Evolutionary conservation across 2,797 vertebrate species (phyloP).

Genomic region (Pseudochaenichthys georgianus): DNA sequence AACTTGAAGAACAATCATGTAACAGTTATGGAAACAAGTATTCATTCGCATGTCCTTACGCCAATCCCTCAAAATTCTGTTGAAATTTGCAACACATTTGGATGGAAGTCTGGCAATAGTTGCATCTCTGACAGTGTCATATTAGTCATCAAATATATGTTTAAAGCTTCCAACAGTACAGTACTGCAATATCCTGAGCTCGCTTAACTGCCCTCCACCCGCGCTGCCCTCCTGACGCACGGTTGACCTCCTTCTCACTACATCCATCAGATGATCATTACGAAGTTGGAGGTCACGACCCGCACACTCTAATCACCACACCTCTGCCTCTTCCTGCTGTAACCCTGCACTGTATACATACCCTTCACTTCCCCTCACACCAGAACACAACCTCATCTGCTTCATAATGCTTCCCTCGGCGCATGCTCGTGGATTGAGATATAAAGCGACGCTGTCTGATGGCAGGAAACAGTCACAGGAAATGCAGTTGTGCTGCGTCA

Average conservation of each 20-base stretch:
- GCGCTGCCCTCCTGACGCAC: conserved; percentile 66
- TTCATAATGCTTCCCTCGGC: conserved; percentile 63
- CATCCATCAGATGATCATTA: conserved; percentile 86
- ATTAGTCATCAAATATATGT: neutral
- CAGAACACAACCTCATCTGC: conserved; percentile 44
- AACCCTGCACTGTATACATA: conserved; percentile 43
- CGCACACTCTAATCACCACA: conserved; percentile 72
- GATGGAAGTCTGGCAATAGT: neutral
- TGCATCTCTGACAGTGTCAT: neutral
- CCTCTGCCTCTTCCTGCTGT: conserved; percentile 68
- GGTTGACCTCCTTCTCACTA: conserved; percentile 72
- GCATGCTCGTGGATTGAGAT: conserved; percentile 64
- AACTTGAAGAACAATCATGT: no score
- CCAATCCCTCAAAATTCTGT: no score
- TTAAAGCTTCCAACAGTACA: conserved; percentile 4
- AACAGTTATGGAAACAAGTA: no score
- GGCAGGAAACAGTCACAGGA: conserved; percentile 80
- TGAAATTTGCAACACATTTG: no score
- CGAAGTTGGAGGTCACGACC: conserved; percentile 78
- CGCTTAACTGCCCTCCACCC: neutral
- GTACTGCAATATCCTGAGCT: conserved; percentile 8
- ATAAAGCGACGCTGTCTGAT: conserved; percentile 65
- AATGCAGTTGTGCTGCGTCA: conserved; percentile 73
- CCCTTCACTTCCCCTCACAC: conserved; percentile 53
- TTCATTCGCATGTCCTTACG: no score